Evolutionary conservation across 2,888 invertebrate genomes (phyloP), one percentile per base, ranked within the genome.

Genomic region (Platynereis dumerilii): DNA sequence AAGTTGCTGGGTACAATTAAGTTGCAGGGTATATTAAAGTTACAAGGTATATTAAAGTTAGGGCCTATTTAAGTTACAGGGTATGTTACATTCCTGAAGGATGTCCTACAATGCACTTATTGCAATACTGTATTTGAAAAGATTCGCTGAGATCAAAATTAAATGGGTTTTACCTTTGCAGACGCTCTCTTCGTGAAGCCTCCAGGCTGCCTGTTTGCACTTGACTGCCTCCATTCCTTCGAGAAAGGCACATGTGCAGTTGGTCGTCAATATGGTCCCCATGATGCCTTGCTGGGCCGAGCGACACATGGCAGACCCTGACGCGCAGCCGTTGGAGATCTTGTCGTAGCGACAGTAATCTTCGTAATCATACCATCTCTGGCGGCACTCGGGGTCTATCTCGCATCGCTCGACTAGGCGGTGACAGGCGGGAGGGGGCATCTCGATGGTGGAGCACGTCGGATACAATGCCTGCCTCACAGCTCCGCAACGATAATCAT

Each of bases 341-440:
- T 92, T 92, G 82, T 94, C 94, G 59, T 94, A 93, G 0, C 94
- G 93, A 84, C 94, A 95, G 75, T 92, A 92, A 83, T 94, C 93
- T 84, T 94, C 94, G 84, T 92, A 94, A 84, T 90, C 90, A 82
- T 94, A 93, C 75, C 94, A 85, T 72, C 92, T 91, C 59, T 88
- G 86, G 82, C 94, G 91, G 91, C 94, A 94, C 76, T 90, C 90
- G 58, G 89, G 89, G 79, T 92, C 91, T 78, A 91, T 91, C 72
- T 91, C 89, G 85, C 95, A 95, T 76, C 88, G 88, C 79, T 92
- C 91, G 29, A 93, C 93, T 53, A 94, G 88, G 67, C 90, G 90
- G 79, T 93, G 91, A 85, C 95, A 95, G 63, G 92, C 91, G n/a
- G 93, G 93, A 73, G 91, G 89, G 57, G 92, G 89, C 88, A 57